phyloP scores from a whole-genome alignment of 2,888 invertebrate species.

The Boloria euphrosyne region DNA sequence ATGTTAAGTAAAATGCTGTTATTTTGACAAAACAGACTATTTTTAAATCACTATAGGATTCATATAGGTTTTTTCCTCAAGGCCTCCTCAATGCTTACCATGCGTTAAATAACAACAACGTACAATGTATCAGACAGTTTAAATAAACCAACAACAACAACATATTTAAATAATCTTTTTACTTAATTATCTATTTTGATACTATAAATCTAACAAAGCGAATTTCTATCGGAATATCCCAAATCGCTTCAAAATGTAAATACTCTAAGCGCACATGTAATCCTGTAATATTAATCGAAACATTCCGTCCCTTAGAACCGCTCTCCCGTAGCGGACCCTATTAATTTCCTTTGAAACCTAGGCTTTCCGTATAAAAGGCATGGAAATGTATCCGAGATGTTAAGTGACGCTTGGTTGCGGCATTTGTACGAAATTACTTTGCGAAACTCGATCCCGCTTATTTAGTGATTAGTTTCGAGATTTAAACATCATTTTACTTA shows the following conservation, averaged over 20 bases:
- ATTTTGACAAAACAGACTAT: not conserved
- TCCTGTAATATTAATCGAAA: conserved; percentile 31
- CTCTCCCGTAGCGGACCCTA: conserved; percentile 41
- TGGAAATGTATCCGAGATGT: conserved; percentile 31
- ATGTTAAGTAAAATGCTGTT: too few relatives aligned
- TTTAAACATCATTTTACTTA: not conserved
- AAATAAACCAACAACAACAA: too few relatives aligned
- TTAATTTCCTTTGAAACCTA: conserved; percentile 48
- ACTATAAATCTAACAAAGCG: too few relatives aligned
- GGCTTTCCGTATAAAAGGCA: conserved; percentile 38
- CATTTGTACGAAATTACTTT: conserved; percentile 28
- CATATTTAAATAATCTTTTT: too few relatives aligned
- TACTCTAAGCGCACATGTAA: conserved; percentile 20
- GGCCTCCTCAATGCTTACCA: too few relatives aligned
- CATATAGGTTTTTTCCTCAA: not conserved
- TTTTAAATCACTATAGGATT: not conserved
- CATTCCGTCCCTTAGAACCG: conserved; percentile 39
- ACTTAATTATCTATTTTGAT: too few relatives aligned
- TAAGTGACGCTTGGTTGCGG: conserved; percentile 22
- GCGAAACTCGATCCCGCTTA: conserved; percentile 20
- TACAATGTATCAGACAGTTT: too few relatives aligned
- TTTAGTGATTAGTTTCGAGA: conserved; percentile 3
- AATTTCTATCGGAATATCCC: not conserved
- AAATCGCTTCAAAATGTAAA: conserved; percentile 4
- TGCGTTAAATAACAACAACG: too few relatives aligned